Percentiles rank a stretch among this genome's conserved stretches.
Conservation (phyloP, 2,113 vertebrate species). For the Gila orcuttii region DNA sequence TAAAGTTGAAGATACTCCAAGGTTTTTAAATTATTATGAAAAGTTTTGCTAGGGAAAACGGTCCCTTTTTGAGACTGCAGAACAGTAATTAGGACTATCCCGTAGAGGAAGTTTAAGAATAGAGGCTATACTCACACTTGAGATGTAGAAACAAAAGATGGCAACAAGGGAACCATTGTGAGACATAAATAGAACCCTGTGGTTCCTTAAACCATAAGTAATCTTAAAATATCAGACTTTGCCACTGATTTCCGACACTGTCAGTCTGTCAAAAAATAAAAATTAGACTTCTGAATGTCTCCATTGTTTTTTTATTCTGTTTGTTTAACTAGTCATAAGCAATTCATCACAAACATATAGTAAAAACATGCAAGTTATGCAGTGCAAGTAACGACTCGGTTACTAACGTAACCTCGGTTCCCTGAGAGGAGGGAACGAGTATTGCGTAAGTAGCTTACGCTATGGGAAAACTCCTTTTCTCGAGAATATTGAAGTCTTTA, state of each 20-base stretch:
- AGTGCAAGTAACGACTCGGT: background rate
- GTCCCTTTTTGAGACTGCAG: background rate
- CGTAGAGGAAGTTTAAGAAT: constrained; percentile 19
- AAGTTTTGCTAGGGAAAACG: background rate
- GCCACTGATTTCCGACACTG: background rate
- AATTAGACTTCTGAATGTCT: background rate
- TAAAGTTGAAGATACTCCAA: background rate
- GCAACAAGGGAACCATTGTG: background rate
- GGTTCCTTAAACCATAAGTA: background rate
- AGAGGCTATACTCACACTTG: constrained; percentile 3
- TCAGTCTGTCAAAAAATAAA: background rate
- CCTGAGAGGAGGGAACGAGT: too few species aligned
- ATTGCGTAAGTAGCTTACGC: too few species aligned
- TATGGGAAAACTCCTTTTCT: too few species aligned
- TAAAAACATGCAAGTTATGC: background rate
- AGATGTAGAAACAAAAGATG: background rate
- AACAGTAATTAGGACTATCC: background rate
- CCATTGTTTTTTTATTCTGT: background rate
- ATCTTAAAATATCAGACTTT: background rate
- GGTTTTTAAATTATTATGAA: too few species aligned
- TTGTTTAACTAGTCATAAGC: background rate
- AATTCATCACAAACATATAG: background rate
- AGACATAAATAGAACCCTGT: constrained; percentile 8
- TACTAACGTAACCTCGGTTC: too few species aligned
- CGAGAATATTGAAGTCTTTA: too few species aligned